A percentile compares a stretch with the other conserved stretches of the same genome.
Evolutionary conservation across 2,888 invertebrate species (phyloP).

Genomic region (Phragmatobia fuliginosa): DNA sequence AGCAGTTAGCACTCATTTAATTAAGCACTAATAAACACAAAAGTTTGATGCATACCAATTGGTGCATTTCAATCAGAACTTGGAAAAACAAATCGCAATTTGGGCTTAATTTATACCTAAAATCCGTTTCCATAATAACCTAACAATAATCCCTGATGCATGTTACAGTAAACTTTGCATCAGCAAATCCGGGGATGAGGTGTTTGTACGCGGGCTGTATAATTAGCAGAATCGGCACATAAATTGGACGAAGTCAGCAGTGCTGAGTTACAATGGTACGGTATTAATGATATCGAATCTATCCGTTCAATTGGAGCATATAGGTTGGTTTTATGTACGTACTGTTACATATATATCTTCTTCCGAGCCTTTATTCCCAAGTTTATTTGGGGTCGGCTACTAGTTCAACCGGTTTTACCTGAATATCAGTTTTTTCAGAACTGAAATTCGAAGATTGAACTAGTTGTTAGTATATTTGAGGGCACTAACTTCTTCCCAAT

Average conservation of each 20-base stretch:
- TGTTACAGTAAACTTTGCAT: neutral
- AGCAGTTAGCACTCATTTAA: neutral
- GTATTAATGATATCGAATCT: neutral
- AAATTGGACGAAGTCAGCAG: conserved; percentile 9
- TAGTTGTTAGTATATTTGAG: too few relatives aligned
- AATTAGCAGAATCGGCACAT: conserved; percentile 17
- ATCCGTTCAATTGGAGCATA: neutral
- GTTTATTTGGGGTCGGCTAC: too few relatives aligned
- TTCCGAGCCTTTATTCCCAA: too few relatives aligned
- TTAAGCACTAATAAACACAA: neutral
- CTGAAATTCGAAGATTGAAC: too few relatives aligned
- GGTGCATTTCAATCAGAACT: neutral
- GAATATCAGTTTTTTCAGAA: too few relatives aligned
- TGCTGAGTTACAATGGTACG: neutral
- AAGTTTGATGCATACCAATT: neutral
- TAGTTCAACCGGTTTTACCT: too few relatives aligned
- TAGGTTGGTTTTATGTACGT: neutral
- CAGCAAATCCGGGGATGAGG: neutral
- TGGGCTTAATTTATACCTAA: neutral
- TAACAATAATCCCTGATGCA: neutral
- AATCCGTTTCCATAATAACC: neutral
- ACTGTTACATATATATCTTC: too few relatives aligned
- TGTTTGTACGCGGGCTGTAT: neutral
- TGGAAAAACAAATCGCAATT: neutral
- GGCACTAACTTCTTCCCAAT: too few relatives aligned